phyloP scores from a whole-genome alignment of 2,797 vertebrate species.

The Anabacerthia variegaticeps region DNA sequence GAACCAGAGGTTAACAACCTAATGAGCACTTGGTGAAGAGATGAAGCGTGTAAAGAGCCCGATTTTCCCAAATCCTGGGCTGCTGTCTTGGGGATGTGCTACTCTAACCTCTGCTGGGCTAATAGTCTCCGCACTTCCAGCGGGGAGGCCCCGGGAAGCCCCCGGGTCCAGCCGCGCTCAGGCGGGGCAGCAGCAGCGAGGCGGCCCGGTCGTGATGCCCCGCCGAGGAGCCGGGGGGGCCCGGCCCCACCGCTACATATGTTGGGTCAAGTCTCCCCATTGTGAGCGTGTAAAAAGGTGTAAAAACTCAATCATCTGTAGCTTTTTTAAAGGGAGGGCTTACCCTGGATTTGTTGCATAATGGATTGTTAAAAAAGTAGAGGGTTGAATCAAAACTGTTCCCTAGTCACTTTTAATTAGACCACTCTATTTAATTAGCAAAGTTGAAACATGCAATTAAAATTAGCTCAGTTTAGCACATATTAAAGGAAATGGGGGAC shows the following conservation, averaged over 20 bases:
- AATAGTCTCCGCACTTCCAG: conserved; percentile 76
- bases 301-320: conserved; percentile 87
- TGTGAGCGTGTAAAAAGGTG: conserved; percentile 86
- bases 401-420: conserved; percentile 90
- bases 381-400: conserved; percentile 86
- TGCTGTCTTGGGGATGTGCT: conserved; percentile 82
- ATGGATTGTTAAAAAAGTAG: conserved; percentile 84
- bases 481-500: conserved; percentile 53
- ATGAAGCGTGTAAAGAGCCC: conserved; percentile 88
- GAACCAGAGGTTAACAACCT: conserved; percentile 87
- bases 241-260: conserved; percentile 90
- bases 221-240: conserved; percentile 79
- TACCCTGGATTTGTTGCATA: conserved; percentile 80
- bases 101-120: conserved; percentile 85
- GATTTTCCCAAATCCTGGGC: conserved; percentile 76
- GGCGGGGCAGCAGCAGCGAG: conserved; percentile 77
- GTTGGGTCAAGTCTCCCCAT: conserved; percentile 90
- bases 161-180: conserved; percentile 76
- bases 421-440: conserved; percentile 88
- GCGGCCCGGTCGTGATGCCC: conserved; percentile 76
- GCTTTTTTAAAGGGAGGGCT: conserved; percentile 80
- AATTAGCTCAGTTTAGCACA: conserved; percentile 74
- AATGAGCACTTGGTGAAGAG: conserved; percentile 84
- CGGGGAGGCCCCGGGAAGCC: conserved; percentile 80
- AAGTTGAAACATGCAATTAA: conserved; percentile 80